phyloP scores from a whole-genome alignment of 2,113 vertebrate species.

The Patagioenas fasciata region DNA sequence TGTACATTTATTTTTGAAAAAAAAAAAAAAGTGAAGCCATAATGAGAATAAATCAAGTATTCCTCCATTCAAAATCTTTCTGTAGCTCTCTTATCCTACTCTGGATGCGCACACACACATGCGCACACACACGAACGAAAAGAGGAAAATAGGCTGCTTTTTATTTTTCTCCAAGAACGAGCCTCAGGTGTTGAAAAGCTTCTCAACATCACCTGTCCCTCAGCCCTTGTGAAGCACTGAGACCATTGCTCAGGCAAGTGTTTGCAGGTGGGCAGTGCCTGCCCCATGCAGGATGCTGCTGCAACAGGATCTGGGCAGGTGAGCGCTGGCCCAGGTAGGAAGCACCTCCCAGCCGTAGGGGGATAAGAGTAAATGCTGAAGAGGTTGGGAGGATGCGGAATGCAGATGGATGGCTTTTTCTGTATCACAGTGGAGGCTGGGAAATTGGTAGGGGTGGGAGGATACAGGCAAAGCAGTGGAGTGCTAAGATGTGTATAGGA shows the following conservation, averaged over 20 bases:
- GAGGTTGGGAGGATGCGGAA: not conserved
- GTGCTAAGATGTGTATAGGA: fast-evolving
- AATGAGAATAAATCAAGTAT: not conserved
- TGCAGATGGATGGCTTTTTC: fast-evolving
- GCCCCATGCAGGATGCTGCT: fast-evolving
- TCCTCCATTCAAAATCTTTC: not conserved
- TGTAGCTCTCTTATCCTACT: not conserved
- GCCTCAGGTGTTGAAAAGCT: not conserved
- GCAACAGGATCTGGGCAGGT: not conserved
- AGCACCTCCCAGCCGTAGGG: fast-evolving
- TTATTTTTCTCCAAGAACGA: not conserved
- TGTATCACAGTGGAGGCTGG: not conserved
- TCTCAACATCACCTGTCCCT: not conserved
- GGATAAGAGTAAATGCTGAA: not conserved
- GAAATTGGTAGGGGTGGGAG: not conserved
- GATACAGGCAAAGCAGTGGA: not conserved
- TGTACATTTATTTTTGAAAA: not conserved
- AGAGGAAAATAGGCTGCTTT: not conserved
- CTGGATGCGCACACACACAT: no score
- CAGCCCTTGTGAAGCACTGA: not conserved
- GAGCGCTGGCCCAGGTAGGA: not conserved
- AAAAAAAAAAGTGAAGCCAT: not conserved
- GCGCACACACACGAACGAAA: no score
- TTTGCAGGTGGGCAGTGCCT: not conserved
- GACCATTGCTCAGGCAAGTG: not conserved